These are phyloP conservation scores for Magallana gigas DNA, from an alignment of 1,140 invertebrate genomes.

Conservation along the genomic window DNA sequence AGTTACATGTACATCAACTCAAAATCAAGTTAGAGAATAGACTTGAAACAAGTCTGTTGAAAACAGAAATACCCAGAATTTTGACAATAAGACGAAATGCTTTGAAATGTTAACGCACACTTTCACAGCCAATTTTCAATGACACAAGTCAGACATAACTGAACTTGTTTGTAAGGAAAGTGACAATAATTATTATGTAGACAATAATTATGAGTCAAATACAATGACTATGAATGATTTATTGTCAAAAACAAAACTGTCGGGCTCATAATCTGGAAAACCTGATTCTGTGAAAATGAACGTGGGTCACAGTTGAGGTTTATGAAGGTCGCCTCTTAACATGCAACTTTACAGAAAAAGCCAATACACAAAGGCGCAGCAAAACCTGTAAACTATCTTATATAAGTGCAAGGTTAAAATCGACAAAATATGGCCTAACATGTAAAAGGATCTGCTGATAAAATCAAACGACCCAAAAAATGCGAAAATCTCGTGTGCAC, in stretches of 20 bases:
- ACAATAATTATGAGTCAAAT: too few relatives aligned
- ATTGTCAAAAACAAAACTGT: background rate
- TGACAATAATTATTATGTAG: too few relatives aligned
- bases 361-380: background rate
- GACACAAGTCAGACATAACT: too few relatives aligned
- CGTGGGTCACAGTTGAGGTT: background rate
- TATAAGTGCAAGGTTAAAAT: too few relatives aligned
- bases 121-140: background rate
- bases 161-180: too few relatives aligned
- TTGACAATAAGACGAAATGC: background rate
- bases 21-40: background rate
- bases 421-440: too few relatives aligned
- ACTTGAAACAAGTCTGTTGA: background rate
- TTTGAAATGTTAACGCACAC: background rate
- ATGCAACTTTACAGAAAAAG: background rate
- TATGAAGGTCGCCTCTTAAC: background rate
- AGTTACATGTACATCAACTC: background rate
- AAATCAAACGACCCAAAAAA: too few relatives aligned
- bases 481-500: too few relatives aligned
- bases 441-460: too few relatives aligned
- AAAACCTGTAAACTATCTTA: too few relatives aligned
- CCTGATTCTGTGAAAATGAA: too few relatives aligned
- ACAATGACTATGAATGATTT: background rate
- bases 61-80: background rate
- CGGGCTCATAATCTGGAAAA: background rate